A percentile compares a stretch with the other conserved stretches of the same genome.
Evolutionary conservation across 1,140 invertebrate genomes (phyloP).

Genomic region (Planococcus citri): DNA sequence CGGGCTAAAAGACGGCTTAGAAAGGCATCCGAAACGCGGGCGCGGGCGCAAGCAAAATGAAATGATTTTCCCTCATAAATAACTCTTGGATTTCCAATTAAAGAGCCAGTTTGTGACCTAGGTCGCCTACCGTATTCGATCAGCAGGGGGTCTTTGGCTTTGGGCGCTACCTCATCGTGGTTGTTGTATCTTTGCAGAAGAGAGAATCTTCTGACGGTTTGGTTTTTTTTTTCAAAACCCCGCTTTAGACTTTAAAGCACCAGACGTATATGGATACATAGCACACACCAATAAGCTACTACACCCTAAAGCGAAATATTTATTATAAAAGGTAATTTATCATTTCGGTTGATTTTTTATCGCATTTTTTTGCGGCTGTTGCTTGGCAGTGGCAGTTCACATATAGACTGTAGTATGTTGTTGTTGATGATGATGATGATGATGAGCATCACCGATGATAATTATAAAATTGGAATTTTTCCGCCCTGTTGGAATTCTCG

Average conservation of each 20-base stretch:
- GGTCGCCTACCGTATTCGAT: conserved; percentile 16
- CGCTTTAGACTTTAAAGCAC: neutral
- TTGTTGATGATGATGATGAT: no score
- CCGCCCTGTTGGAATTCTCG: no score
- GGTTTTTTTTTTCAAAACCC: neutral
- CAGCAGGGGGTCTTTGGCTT: conserved; percentile 18
- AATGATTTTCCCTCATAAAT: conserved; percentile 19
- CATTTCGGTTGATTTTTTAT: conserved; percentile 7
- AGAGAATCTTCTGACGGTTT: conserved; percentile 11
- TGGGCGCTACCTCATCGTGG: conserved; percentile 12
- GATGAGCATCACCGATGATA: neutral
- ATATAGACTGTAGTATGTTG: no score
- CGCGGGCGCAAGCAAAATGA: neutral
- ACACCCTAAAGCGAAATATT: conserved; percentile 19
- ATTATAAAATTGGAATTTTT: neutral
- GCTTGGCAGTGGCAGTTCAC: neutral
- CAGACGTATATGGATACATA: no score
- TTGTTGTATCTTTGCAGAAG: neutral
- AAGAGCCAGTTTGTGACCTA: conserved; percentile 1
- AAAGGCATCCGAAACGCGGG: neutral
- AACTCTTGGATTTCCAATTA: conserved; percentile 15
- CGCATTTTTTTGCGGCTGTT: neutral
- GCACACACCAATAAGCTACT: neutral
- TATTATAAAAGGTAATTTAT: conserved; percentile 18
- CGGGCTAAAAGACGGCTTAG: no score